phyloP scores from a whole-genome alignment of 2,888 invertebrate genomes.

The Eremobia ochroleuca region DNA sequence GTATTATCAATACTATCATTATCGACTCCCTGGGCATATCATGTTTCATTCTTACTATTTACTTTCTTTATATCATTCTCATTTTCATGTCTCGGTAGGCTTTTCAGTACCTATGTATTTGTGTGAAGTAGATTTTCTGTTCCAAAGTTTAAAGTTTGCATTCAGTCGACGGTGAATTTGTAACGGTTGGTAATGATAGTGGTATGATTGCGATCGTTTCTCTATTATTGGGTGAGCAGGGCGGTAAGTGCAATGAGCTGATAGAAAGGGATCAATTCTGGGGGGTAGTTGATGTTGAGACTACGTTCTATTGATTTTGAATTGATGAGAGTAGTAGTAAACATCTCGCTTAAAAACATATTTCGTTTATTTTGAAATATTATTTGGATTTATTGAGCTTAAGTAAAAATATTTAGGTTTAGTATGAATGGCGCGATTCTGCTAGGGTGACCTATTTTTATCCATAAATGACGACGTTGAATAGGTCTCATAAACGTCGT shows the following conservation, averaged over 20 bases:
- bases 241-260: conserved; percentile 50
- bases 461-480: not conserved
- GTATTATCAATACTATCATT: not conserved
- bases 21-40: not conserved
- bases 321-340: not conserved
- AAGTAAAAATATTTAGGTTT: too few relatives aligned
- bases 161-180: conserved; percentile 63
- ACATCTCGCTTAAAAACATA: not conserved
- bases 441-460: not conserved
- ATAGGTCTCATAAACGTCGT: not conserved
- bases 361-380: not conserved
- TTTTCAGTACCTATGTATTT: not conserved
- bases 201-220: conserved; percentile 55
- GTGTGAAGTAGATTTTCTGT: conserved; percentile 35
- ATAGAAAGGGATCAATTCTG: conserved; percentile 52
- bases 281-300: not conserved
- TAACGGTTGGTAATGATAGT: conserved; percentile 65
- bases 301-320: not conserved
- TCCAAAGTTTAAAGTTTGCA: conserved; percentile 2
- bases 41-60: not conserved
- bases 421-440: not conserved
- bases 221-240: conserved; percentile 56
- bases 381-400: not conserved
- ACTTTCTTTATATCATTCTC: not conserved
- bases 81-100: not conserved